These are phyloP conservation scores for Hippasteria phrygiana DNA, from an alignment of 53 echinoderm and acorn worm species.

Conservation along the genomic window DNA sequence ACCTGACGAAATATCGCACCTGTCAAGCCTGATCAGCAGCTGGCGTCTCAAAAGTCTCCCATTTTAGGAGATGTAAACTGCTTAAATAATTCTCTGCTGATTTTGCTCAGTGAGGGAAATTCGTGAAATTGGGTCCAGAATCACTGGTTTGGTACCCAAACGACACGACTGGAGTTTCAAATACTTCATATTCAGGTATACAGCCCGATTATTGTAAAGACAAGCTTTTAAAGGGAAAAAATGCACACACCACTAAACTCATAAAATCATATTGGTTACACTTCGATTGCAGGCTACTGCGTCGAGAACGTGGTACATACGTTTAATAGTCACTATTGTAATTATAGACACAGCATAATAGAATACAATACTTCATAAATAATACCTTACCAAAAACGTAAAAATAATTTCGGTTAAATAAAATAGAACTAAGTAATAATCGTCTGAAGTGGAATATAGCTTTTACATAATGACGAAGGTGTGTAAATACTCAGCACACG, in stretches of 20 bases:
- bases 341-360: neutral
- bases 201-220: too few relatives aligned
- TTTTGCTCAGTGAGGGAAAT: too few relatives aligned
- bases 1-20: too few relatives aligned
- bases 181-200: too few relatives aligned
- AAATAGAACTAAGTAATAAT: slow-evolving; percentile 15
- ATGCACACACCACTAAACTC: neutral
- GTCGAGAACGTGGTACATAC: neutral
- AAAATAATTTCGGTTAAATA: slow-evolving; percentile 39
- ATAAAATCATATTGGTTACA: neutral
- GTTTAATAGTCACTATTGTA: slow-evolving; percentile 53
- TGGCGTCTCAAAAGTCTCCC: too few relatives aligned
- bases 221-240: neutral
- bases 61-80: too few relatives aligned
- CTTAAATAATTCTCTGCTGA: too few relatives aligned
- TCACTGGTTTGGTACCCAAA: too few relatives aligned
- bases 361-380: slow-evolving; percentile 36
- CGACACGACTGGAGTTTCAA: too few relatives aligned
- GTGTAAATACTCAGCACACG: neutral
- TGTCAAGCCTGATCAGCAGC: too few relatives aligned
- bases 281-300: neutral
- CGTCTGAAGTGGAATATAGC: neutral
- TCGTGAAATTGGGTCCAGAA: too few relatives aligned
- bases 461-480: neutral
- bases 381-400: slow-evolving; percentile 24